Base-by-base conservation (phyloP, 1,140 invertebrate genomes). In the Orchesella cincta region DNA sequence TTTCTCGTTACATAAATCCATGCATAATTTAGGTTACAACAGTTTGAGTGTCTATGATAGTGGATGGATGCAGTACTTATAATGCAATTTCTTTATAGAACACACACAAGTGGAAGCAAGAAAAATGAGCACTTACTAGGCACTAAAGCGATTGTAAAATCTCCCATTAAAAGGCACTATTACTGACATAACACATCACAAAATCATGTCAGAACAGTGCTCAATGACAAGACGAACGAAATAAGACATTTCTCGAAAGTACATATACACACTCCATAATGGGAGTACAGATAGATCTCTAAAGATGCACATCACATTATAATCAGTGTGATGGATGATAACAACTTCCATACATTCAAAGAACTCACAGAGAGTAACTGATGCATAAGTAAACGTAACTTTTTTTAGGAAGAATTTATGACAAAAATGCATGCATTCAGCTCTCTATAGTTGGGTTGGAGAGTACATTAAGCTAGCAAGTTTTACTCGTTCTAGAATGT, bases 71-170 rank as follows among this genome's bases (percentile, higher is more conserved):
- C n/a, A n/a, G n/a, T n/a, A n/a, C n/a, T n/a, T n/a, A n/a, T n/a
- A n/a, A n/a, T n/a, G n/a, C n/a, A n/a, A n/a, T n/a, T n/a, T n/a
- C n/a, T n/a, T n/a, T n/a, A n/a, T n/a, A n/a, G n/a, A n/a, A n/a
- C n/a, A n/a, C n/a, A n/a, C n/a, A n/a, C n/a, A n/a, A n/a, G n/a
- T n/a, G 39, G 5, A 46, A 46, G 39, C 39, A 8, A 18, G 18
- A 5, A 14, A 57, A 57, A 57, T 57, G 23, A n/a, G 52, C 52
- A 57, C 52, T 57, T 57, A 57, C 12, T 57, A 14, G 14, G 8
- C 52, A 14, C 52, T 57, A 57, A 57, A 57, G 14, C 23, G 52
- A 57, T 14, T 57, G 52, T 57, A 57, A 57, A 57, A 57, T 57
- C 5, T 57, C 52, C 52, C 52, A 57, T 57, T 57, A 57, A 57